phyloP scores from a whole-genome alignment of 1,140 invertebrate genomes.

The Helicoverpa zea region DNA sequence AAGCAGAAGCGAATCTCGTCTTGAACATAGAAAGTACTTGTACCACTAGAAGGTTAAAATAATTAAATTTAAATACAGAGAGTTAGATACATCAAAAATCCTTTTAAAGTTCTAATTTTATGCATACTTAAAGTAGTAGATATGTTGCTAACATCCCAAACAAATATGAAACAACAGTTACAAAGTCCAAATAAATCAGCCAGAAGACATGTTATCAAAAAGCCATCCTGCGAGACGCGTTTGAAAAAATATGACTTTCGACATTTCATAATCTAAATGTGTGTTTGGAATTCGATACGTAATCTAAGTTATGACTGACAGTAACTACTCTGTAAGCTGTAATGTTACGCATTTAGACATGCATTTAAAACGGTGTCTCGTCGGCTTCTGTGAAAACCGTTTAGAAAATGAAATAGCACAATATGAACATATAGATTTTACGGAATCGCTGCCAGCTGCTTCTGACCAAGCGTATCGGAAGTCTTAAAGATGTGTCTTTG shows the following conservation, averaged over 20 bases:
- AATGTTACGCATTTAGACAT: slow-evolving; percentile 30
- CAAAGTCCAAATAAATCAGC: neutral
- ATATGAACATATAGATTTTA: neutral
- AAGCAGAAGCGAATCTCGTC: too few species aligned
- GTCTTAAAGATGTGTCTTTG: neutral
- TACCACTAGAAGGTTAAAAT: too few species aligned
- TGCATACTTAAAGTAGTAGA: neutral
- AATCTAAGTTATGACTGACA: slow-evolving; percentile 33
- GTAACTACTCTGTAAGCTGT: slow-evolving; percentile 14
- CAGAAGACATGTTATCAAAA: neutral
- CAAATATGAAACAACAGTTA: neutral
- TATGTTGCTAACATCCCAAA: neutral
- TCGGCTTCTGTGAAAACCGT: slow-evolving; percentile 10
- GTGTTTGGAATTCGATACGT: slow-evolving; percentile 24
- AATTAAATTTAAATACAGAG: too few species aligned
- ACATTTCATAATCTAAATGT: slow-evolving; percentile 31
- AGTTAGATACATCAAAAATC: too few species aligned
- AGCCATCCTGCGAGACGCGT: neutral
- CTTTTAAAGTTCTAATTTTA: too few species aligned
- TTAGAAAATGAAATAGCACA: neutral
- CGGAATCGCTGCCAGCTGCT: slow-evolving; percentile 1
- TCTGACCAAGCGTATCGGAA: neutral
- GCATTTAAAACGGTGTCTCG: slow-evolving; percentile 9
- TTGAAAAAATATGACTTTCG: slow-evolving; percentile 8
- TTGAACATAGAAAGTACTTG: too few species aligned